Conservation (phyloP, 1,140 invertebrate genomes). For the Halictus rubicundus region DNA sequence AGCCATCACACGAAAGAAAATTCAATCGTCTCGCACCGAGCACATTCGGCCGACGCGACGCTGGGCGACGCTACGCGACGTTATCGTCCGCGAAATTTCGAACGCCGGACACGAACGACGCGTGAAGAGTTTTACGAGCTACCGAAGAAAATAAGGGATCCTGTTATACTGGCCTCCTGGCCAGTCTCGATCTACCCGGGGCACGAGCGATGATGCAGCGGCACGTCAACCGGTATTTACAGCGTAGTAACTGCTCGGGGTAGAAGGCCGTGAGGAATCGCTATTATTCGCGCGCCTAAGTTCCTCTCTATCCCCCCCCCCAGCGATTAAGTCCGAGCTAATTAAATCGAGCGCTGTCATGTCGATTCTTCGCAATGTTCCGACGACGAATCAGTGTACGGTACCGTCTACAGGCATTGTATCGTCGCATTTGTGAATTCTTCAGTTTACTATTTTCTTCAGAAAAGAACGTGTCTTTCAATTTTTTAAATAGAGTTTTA, state of each 20-base stretch:
- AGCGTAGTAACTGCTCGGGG: not conserved
- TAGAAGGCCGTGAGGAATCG: not conserved
- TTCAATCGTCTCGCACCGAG: slow-evolving; percentile 37
- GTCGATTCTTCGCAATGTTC: too few relatives aligned
- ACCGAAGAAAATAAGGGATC: not conserved
- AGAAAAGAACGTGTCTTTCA: too few relatives aligned
- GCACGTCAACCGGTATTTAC: slow-evolving; percentile 3
- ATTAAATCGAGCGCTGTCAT: not conserved
- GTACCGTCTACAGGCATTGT: too few relatives aligned
- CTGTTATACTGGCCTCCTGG: not conserved
- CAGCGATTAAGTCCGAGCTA: not conserved
- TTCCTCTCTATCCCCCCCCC: too few relatives aligned
- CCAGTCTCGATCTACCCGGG: not conserved
- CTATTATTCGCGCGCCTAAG: not conserved
- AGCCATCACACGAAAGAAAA: slow-evolving; percentile 48
- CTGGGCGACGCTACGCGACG: not conserved
- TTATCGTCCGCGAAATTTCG: slow-evolving; percentile 22
- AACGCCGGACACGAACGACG: slow-evolving; percentile 54
- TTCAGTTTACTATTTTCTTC: too few relatives aligned
- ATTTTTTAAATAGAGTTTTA: too few relatives aligned
- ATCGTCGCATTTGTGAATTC: too few relatives aligned
- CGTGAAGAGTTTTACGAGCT: slow-evolving; percentile 62
- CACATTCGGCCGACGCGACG: too few relatives aligned
- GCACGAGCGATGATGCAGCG: not conserved
- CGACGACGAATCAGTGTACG: too few relatives aligned